Evolutionary conservation across 2,797 vertebrate genomes (phyloP), one percentile per base, ranked within the genome.

Genomic region (Arnoldichthys spilopterus): DNA sequence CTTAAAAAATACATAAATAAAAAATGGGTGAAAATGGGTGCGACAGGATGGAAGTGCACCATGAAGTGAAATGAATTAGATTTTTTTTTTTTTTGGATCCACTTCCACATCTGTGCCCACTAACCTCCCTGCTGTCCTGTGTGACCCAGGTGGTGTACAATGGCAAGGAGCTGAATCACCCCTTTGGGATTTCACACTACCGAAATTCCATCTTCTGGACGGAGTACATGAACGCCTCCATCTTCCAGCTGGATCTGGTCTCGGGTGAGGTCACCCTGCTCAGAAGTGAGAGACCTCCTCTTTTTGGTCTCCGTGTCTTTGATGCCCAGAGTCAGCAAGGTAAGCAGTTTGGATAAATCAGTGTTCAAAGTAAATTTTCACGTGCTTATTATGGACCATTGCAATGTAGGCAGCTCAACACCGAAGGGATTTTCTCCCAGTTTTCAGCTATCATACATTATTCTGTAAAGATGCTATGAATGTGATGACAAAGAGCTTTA

Each of bases 191-290:
- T 34, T 98, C 98, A 24, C 95, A 99, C 89, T 94, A 98, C 40
- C 94, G 93, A 34, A 95, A 96, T 89, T 95, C 94, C 70, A 94
- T 99, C 81, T 99, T 97, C 91, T 99, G 98, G 98, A 99, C 98
- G 4, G 98, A 99, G 89, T 99, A 99, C 87, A 99, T 99, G 97
- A 99, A 99, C 45, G 97, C 96, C 6, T 98, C 97, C 0, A 97
- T 99, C 88, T 99, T 98, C 93, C 97, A 98, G 90, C 84, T 99
- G 91, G 95, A 99, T 89, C 90, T 99, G 86, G 62, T 89, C 51
- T 93, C 92, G 0, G 94, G 92, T 77, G 96, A 97, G 70, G 96
- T 99, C 85, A 95, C 93, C 0, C 90, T 98, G 70, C 78, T 98
- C 79, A 94, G 96, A 80, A 97, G 93, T 53, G 98, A 99, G 89